Evolutionary conservation across 2,888 invertebrate species (phyloP).

Genomic region (Drosophila demipolita): DNA sequence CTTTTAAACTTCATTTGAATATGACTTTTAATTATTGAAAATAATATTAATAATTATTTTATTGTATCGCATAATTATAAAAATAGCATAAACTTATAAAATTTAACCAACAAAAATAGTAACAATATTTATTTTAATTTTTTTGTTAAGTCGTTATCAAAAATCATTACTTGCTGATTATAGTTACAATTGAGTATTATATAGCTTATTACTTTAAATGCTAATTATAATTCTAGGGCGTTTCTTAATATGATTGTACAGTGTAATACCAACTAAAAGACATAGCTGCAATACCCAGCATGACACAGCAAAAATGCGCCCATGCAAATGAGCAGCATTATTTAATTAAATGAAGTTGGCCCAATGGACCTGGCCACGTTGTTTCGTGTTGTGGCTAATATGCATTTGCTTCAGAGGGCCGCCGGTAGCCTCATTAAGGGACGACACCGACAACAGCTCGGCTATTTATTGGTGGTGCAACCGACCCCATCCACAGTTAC

Average conservation of each 20-base stretch:
- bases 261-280: neutral
- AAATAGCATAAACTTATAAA: neutral
- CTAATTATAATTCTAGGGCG: neutral
- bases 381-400: constrained; percentile 32
- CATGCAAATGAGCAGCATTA: constrained; percentile 60
- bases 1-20: neutral
- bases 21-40: neutral
- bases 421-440: constrained; percentile 50
- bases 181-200: no score
- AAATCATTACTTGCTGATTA: neutral
- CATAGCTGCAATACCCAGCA: neutral
- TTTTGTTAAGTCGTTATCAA: neutral
- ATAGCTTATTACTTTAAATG: neutral
- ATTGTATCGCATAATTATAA: neutral
- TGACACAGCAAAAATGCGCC: constrained; percentile 2
- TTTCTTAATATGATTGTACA: neutral
- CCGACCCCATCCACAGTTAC: constrained; percentile 12
- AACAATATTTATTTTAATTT: no score
- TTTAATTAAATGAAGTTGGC: constrained; percentile 64
- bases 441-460: constrained; percentile 27
- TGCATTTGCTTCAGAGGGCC: constrained; percentile 22
- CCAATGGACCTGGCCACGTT: constrained; percentile 24
- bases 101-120: neutral
- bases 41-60: neutral
- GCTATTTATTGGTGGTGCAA: constrained; percentile 43